Evolutionary conservation across 2,113 vertebrate species (phyloP).

Genomic region (Crotalus viridis): DNA sequence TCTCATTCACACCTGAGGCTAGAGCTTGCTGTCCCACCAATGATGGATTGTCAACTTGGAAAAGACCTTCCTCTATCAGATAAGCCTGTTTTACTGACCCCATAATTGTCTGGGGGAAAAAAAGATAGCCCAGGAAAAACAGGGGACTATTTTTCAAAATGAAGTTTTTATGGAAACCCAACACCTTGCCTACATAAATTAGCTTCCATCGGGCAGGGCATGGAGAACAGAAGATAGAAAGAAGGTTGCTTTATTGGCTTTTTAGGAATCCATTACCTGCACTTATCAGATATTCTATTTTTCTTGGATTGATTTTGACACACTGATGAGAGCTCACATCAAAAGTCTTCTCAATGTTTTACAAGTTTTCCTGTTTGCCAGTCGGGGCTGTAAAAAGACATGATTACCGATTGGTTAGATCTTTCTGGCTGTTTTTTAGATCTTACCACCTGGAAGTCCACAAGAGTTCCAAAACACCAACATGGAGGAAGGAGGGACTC

Average conservation of each 20-base stretch:
- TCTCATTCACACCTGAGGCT: background rate
- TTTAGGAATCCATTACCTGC: background rate
- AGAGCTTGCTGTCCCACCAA: background rate
- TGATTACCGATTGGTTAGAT: background rate
- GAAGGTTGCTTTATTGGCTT: background rate
- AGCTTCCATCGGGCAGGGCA: background rate
- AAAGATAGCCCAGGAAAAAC: background rate
- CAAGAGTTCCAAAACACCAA: background rate
- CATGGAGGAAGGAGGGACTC: background rate
- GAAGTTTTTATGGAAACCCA: background rate
- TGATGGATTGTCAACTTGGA: background rate
- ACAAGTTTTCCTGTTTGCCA: background rate
- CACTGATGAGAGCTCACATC: background rate
- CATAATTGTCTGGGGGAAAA: background rate
- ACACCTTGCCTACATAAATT: background rate
- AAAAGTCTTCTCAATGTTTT: background rate
- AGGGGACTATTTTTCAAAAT: accelerated
- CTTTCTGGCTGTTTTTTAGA: background rate
- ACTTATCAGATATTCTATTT: background rate
- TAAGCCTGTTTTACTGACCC: background rate
- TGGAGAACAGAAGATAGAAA: background rate
- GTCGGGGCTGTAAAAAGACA: too few species aligned
- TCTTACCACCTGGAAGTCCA: background rate
- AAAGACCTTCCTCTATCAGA: background rate
- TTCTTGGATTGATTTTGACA: background rate